These are phyloP conservation scores for Chrysochloris asiatica DNA, from an alignment of 2,113 vertebrate genomes.

Conservation along the genomic window DNA sequence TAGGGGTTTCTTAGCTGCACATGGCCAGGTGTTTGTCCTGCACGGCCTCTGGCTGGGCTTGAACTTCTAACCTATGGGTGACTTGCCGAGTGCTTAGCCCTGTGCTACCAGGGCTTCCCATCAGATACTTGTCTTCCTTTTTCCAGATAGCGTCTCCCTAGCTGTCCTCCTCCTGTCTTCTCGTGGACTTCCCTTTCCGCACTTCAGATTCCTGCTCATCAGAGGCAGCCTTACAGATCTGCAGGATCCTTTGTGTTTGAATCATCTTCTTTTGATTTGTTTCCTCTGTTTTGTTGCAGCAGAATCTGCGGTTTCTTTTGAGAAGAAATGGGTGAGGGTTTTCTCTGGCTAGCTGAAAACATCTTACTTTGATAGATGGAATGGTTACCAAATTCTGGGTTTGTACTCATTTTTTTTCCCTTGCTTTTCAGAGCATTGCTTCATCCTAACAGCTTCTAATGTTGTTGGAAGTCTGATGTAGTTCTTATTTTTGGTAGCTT, in stretches of 20 bases:
- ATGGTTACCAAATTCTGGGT: background rate
- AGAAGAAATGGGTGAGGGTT: background rate
- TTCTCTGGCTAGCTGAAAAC: background rate
- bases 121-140: background rate
- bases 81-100: too few relatives aligned
- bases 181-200: background rate
- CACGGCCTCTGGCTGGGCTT: too few relatives aligned
- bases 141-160: background rate
- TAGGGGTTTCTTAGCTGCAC: too few relatives aligned
- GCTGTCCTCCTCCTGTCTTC: slow-evolving; percentile 24
- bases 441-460: background rate
- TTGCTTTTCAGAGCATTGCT: background rate
- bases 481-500: background rate
- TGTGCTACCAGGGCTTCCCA: background rate
- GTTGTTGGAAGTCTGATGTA: background rate
- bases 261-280: background rate
- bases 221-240: background rate
- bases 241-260: background rate
- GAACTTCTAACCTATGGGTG: too few relatives aligned
- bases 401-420: background rate
- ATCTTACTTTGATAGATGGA: background rate
- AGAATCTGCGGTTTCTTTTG: background rate
- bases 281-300: background rate
- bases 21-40: too few relatives aligned
- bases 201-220: background rate